A percentile compares a stretch with the other conserved stretches of the same genome.
phyloP scores from a whole-genome alignment of 2,797 vertebrate genomes.

The Taeniopygia guttata region DNA sequence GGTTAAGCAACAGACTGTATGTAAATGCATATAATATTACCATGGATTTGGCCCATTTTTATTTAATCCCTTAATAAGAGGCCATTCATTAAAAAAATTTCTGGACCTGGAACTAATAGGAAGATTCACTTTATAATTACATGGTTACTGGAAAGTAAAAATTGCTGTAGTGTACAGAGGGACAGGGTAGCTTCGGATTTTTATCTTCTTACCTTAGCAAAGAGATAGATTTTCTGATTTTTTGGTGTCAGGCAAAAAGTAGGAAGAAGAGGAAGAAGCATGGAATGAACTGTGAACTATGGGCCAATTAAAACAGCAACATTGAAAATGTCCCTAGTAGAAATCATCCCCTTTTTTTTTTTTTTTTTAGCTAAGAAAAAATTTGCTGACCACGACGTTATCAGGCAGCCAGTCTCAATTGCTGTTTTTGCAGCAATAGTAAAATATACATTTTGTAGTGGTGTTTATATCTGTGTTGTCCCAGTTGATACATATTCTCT shows the following conservation, averaged over 20 bases:
- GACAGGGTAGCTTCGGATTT: background rate
- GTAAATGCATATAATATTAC: background rate
- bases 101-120: background rate
- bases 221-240: background rate
- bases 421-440: background rate
- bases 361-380: background rate
- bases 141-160: background rate
- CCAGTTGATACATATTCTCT: background rate
- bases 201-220: background rate
- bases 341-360: background rate
- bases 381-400: background rate
- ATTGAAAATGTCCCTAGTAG: background rate
- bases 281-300: background rate
- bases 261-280: background rate
- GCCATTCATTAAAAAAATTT: background rate
- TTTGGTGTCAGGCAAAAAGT: background rate
- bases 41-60: background rate
- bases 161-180: background rate
- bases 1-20: background rate
- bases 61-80: background rate
- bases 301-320: background rate
- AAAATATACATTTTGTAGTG: background rate
- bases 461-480: background rate
- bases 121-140: background rate
- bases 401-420: background rate